Base-by-base conservation (phyloP, 2,888 invertebrate species). In the Agrotis exclamationis region DNA sequence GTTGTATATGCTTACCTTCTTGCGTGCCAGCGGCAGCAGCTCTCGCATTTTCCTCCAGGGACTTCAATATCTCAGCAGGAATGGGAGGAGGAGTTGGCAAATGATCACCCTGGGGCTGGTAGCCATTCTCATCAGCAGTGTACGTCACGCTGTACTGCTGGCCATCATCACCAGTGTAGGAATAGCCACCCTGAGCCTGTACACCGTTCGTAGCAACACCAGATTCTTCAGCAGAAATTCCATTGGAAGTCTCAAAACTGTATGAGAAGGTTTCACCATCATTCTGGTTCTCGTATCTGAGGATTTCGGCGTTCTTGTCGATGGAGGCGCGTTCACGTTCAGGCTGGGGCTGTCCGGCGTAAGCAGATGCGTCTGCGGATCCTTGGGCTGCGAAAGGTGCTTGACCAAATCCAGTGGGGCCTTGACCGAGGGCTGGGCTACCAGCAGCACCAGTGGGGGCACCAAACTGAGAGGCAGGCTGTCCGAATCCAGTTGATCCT, bases 61-160 rank as follows among this genome's bases (percentile, higher is more conserved):
- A 95, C 80, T 89, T 94, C 76, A 94, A 83, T 63, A 96, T 96
- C 76, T 94, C 96, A 64, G 93, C 95, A 45, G 96, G 96, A 56
- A 96, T 95, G 1, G 96, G 96, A 51, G 89, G 96, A 70, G 96
- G 93, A 44, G 96, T 96, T 0, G 96, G 96, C 76, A 96, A 82
- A 80, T 96, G 96, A 6, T 93, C 93, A 56, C 96, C 96, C 72
- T 92, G 92, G 2, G 96, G 96, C 76, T 87, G 89, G 77, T 92
- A 96, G 1, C 96, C 96, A 51, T 96, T 95, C 84, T 96, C 95
- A 73, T 96, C 96, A 84, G 96, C 96, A 0, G 96, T 96, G 64
- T 96, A 96, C 13, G 92, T 92, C 53, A 96, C 87, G 47, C 92
- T 91, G 85, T 93, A 95, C 47, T 85, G 74, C 82, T 95, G 93